phyloP scores from a whole-genome alignment of 2,113 vertebrate genomes.

The Cyphomyrus discorhynchus region DNA sequence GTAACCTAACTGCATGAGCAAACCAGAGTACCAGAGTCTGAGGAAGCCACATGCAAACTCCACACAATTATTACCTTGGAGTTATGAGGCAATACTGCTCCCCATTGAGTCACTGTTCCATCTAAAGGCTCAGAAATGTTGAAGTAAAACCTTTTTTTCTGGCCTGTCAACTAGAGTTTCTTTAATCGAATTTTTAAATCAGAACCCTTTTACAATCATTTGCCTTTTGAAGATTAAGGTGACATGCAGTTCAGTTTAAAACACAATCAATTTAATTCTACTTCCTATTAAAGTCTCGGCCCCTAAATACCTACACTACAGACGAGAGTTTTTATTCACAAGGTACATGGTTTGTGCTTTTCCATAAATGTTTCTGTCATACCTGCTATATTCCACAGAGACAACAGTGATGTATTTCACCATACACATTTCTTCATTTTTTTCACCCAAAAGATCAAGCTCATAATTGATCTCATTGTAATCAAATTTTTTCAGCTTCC shows the following conservation, averaged over 20 bases:
- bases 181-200: not conserved
- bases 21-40: not conserved
- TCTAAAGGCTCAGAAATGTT: not conserved
- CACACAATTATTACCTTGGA: not conserved
- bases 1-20: not conserved
- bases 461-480: not conserved
- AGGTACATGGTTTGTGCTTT: not conserved
- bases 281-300: not conserved
- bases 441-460: not conserved
- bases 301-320: too few species aligned
- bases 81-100: not conserved
- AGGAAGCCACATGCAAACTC: not conserved
- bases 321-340: not conserved
- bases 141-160: not conserved
- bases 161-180: not conserved
- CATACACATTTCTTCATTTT: not conserved
- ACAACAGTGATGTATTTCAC: not conserved
- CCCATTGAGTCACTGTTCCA: too few species aligned
- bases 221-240: not conserved
- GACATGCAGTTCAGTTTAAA: not conserved
- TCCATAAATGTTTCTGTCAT: not conserved
- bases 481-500: not conserved
- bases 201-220: not conserved
- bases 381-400: not conserved
- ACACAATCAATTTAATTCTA: not conserved